Conservation (phyloP, 2,113 vertebrate species). For the Chaetodon auriga region DNA sequence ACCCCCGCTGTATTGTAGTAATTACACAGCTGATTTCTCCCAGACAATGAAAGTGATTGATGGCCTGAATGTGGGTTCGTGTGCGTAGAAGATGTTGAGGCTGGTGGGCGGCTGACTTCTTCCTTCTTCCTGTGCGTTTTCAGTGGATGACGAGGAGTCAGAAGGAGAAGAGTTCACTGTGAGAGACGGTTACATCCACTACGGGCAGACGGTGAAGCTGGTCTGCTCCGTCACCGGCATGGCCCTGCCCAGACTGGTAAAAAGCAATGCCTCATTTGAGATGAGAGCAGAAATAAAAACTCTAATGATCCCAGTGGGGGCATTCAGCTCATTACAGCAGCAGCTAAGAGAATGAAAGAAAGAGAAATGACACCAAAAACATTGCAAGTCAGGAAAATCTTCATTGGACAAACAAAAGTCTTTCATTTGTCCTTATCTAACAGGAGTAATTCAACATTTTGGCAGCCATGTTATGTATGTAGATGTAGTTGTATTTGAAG, state of each 20-base stretch:
- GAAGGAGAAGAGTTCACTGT: constrained; percentile 99
- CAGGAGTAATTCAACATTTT: neutral
- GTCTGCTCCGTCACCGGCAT: constrained; percentile 99
- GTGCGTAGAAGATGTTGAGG: neutral
- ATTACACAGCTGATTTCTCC: constrained; percentile 7
- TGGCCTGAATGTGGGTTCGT: neutral
- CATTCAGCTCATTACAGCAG: neutral
- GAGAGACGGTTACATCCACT: constrained; percentile 98
- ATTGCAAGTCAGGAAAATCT: neutral
- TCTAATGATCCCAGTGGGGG: neutral
- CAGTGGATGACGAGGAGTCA: constrained; percentile 99
- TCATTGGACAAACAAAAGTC: neutral
- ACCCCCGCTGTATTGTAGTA: neutral
- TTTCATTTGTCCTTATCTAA: neutral
- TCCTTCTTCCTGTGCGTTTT: constrained; percentile 9
- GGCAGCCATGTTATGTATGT: neutral
- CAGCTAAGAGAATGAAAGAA: neutral
- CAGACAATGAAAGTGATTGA: neutral
- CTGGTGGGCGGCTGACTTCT: neutral
- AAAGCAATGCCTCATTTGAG: neutral
- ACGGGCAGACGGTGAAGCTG: constrained; percentile 98
- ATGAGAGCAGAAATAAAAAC: neutral
- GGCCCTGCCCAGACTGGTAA: constrained; percentile 98
- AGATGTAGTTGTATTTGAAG: neutral
- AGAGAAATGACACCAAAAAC: neutral